Evolutionary conservation across 2,797 vertebrate species (phyloP).

Genomic region (Alfaro cultratus): DNA sequence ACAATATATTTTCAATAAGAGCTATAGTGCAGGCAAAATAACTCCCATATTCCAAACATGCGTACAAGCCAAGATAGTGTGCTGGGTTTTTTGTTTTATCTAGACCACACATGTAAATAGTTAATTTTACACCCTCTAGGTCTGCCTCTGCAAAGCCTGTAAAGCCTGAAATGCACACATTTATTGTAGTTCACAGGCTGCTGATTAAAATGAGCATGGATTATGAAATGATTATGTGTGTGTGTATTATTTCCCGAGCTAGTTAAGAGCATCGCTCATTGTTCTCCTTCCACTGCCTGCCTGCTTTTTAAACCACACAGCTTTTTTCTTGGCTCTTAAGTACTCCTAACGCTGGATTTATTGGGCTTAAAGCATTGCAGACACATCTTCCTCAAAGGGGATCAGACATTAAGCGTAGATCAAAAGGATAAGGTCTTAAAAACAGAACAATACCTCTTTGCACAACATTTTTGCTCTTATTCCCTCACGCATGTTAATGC

Average conservation of each 20-base stretch:
- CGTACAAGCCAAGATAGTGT: not conserved
- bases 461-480: constrained; percentile 57
- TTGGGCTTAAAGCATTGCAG: constrained; percentile 76
- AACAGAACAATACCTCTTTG: constrained; percentile 65
- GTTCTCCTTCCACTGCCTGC: constrained; percentile 62
- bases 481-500: constrained; percentile 56
- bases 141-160: not conserved
- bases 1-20: not conserved
- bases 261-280: constrained; percentile 71
- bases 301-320: constrained; percentile 65
- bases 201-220: constrained; percentile 67
- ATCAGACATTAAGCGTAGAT: constrained; percentile 81
- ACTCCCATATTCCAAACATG: not conserved
- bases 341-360: constrained; percentile 77
- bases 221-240: constrained; percentile 56
- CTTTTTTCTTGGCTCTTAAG: constrained; percentile 67
- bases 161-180: constrained; percentile 2
- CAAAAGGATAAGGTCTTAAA: constrained; percentile 78
- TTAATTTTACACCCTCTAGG: not conserved
- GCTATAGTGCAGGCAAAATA: not conserved
- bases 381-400: constrained; percentile 77
- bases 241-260: constrained; percentile 66
- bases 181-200: constrained; percentile 31
- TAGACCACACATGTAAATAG: not conserved
- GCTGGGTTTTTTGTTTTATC: not conserved